Conservation (phyloP, 2,888 invertebrate genomes). For the Tenthredo notha region DNA sequence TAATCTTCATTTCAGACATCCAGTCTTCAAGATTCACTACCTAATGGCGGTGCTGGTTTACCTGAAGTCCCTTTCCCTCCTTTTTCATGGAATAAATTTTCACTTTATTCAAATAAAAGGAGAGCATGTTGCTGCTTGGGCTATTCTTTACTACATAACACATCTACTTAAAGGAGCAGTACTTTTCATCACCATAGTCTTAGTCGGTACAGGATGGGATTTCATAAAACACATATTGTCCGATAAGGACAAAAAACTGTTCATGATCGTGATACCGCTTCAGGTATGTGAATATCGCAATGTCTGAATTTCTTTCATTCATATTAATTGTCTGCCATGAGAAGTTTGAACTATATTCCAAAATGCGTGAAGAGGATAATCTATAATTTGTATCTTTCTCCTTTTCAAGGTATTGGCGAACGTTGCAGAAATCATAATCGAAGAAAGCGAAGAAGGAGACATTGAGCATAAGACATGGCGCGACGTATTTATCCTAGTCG, state of each 20-base stretch:
- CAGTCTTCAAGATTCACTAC: constrained; percentile 97
- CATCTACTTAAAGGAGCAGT: constrained; percentile 97
- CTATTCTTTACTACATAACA: constrained; percentile 97
- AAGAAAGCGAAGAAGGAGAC: constrained; percentile 93
- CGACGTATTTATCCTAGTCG: constrained; percentile 95
- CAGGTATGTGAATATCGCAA: constrained; percentile 84
- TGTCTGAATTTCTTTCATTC: neutral
- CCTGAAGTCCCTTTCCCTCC: constrained; percentile 93
- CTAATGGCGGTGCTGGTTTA: constrained; percentile 97
- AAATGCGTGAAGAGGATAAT: constrained; percentile 8
- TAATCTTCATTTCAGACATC: constrained; percentile 81
- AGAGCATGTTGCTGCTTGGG: constrained; percentile 98
- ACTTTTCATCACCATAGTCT: constrained; percentile 96
- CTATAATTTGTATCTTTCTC: constrained; percentile 11
- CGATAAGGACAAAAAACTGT: constrained; percentile 97
- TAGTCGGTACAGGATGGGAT: constrained; percentile 99
- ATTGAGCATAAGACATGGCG: constrained; percentile 94
- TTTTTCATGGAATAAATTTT: constrained; percentile 97
- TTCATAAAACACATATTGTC: constrained; percentile 98
- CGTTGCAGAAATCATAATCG: constrained; percentile 97
- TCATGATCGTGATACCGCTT: constrained; percentile 97
- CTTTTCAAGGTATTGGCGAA: constrained; percentile 92
- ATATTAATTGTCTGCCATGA: too few relatives aligned
- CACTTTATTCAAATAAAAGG: constrained; percentile 96
- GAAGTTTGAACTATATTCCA: neutral